These are phyloP conservation scores for Zhengitettix transpicula DNA, from an alignment of 2,888 invertebrate species.

Conservation along the genomic window DNA sequence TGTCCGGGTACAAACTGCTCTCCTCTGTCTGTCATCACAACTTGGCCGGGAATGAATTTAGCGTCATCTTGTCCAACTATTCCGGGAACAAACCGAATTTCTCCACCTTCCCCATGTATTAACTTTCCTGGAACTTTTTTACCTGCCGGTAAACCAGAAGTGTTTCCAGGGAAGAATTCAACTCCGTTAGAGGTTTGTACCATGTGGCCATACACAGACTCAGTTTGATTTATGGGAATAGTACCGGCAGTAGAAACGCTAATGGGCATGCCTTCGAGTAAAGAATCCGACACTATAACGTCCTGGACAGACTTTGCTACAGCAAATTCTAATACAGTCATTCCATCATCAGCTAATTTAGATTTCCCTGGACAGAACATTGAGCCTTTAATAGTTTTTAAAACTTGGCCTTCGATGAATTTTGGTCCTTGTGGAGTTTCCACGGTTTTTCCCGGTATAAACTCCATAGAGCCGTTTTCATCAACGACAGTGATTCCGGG, in stretches of 20 bases:
- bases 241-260: slow-evolving; percentile 34
- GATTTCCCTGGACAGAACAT: slow-evolving; percentile 43
- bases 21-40: slow-evolving; percentile 48
- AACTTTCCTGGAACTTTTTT: slow-evolving; percentile 47
- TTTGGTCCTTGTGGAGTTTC: slow-evolving; percentile 44
- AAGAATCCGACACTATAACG: slow-evolving; percentile 29
- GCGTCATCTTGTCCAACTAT: slow-evolving; percentile 47
- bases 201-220: slow-evolving; percentile 45
- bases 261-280: slow-evolving; percentile 32
- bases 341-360: slow-evolving; percentile 25
- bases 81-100: slow-evolving; percentile 50
- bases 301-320: slow-evolving; percentile 40
- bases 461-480: slow-evolving; percentile 25
- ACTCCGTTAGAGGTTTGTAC: slow-evolving; percentile 45
- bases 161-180: slow-evolving; percentile 44
- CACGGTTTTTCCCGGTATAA: slow-evolving; percentile 43
- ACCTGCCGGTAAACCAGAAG: slow-evolving; percentile 32
- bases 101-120: slow-evolving; percentile 35
- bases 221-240: slow-evolving; percentile 27
- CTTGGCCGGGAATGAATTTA: slow-evolving; percentile 47
- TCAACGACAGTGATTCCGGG: slow-evolving; percentile 38
- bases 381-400: slow-evolving; percentile 38
- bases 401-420: slow-evolving; percentile 48
- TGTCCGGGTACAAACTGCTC: slow-evolving; percentile 56
- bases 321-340: slow-evolving; percentile 33